Conservation (phyloP, 2,888 invertebrate genomes). For the Agrotis exclamationis region DNA sequence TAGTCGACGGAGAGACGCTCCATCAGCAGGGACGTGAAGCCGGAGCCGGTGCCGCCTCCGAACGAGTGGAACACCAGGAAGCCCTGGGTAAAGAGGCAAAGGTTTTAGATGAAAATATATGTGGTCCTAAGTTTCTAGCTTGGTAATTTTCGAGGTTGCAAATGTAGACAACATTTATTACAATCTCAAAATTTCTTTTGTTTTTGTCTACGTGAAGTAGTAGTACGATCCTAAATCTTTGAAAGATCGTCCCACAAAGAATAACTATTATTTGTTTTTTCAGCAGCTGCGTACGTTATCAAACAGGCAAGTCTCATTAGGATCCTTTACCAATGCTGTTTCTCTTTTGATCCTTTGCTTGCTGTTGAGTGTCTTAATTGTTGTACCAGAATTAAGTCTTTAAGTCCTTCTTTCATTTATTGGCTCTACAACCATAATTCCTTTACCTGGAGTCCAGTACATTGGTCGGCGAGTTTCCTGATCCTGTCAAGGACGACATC, state of each 20-base stretch:
- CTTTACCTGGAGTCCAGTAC: conserved; percentile 94
- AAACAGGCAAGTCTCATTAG: too few species aligned
- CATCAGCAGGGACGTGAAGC: conserved; percentile 98
- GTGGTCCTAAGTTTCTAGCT: not conserved
- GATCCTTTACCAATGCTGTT: too few species aligned
- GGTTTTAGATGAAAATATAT: not conserved
- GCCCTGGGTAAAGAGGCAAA: conserved; percentile 87
- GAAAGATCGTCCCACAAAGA: not conserved
- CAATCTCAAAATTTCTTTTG: too few species aligned
- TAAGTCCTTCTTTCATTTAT: not conserved
- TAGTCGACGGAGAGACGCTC: conserved; percentile 97
- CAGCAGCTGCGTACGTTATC: too few species aligned
- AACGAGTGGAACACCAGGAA: conserved; percentile 98
- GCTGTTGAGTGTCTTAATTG: not conserved
- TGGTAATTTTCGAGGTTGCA: not conserved
- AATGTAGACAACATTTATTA: not conserved
- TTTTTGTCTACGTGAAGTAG: not conserved
- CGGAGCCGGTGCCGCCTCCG: conserved; percentile 97
- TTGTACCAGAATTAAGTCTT: not conserved
- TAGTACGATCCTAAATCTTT: not conserved
- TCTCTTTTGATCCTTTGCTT: not conserved
- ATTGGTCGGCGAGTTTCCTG: conserved; percentile 96
- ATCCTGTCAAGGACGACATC: conserved; percentile 96
- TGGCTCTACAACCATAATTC: not conserved
- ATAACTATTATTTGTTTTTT: not conserved